Evolutionary conservation across 1,140 invertebrate genomes (phyloP).

Genomic region (Conus ventricosus): DNA sequence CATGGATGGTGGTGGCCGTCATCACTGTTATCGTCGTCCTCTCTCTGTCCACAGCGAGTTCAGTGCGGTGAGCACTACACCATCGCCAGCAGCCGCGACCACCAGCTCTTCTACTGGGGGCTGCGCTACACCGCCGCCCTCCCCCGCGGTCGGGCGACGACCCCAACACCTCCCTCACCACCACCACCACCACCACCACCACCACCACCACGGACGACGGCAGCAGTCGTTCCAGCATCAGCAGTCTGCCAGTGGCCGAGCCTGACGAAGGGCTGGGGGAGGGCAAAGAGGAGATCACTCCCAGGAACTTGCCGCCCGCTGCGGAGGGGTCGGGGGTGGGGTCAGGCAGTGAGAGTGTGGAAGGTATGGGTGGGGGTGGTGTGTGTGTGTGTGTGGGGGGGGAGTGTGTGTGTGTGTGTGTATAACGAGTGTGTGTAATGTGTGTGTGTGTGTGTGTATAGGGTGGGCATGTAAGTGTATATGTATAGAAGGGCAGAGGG

Average conservation of each 20-base stretch:
- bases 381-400: too few relatives aligned
- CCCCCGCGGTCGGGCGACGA: slow-evolving; percentile 41
- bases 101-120: slow-evolving; percentile 84
- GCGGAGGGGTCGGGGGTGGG: neutral
- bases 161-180: slow-evolving; percentile 31
- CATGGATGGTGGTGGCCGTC: too few relatives aligned
- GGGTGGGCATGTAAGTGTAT: too few relatives aligned
- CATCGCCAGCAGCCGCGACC: slow-evolving; percentile 80
- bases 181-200: neutral
- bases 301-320: slow-evolving; percentile 54
- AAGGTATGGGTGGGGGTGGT: neutral
- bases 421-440: too few relatives aligned
- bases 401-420: too few relatives aligned
- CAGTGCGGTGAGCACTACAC: slow-evolving; percentile 82
- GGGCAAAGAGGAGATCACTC: slow-evolving; percentile 66
- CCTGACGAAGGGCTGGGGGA: neutral
- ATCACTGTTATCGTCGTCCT: too few relatives aligned
- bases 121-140: slow-evolving; percentile 75
- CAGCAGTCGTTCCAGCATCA: slow-evolving; percentile 67
- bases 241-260: slow-evolving; percentile 37
- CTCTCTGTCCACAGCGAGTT: slow-evolving; percentile 74
- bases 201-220: slow-evolving; percentile 5
- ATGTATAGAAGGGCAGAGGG: neutral
- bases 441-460: too few relatives aligned
- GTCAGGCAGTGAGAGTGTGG: too few relatives aligned